Conservation (phyloP, 2,888 invertebrate species). For the Heliothis peltigera region DNA sequence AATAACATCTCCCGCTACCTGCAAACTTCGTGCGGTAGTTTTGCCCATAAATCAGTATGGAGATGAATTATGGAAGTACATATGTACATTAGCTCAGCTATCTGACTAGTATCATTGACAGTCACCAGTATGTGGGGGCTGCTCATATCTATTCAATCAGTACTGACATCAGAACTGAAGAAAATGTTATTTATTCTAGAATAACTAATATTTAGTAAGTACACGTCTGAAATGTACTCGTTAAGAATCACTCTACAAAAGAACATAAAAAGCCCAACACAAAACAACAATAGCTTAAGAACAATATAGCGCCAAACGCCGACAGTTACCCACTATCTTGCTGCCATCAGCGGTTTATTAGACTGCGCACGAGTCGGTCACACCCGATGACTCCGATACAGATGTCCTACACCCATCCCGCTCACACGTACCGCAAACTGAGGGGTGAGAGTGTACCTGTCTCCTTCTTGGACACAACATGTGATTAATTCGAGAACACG, state of each 20-base stretch:
- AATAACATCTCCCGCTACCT: no score
- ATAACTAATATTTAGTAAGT: no score
- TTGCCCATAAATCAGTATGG: no score
- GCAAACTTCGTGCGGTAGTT: no score
- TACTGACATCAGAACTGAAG: no score
- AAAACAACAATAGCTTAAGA: constrained; percentile 58
- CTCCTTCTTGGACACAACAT: constrained; percentile 44
- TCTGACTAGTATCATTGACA: no score
- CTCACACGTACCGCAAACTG: constrained; percentile 25
- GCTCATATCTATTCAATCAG: no score
- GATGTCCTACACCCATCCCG: constrained; percentile 63
- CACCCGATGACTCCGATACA: constrained; percentile 73
- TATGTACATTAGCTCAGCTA: no score
- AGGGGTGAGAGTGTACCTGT: constrained; percentile 13
- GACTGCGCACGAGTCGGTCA: constrained; percentile 79
- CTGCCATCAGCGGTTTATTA: constrained; percentile 70
- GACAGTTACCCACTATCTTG: constrained; percentile 63
- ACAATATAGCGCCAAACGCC: constrained; percentile 71
- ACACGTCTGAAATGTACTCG: neutral
- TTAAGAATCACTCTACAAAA: neutral
- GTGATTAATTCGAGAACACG: constrained; percentile 61
- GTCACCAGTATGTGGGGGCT: no score
- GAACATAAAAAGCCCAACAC: constrained; percentile 23
- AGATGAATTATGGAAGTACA: no score
- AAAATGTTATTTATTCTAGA: no score